These are phyloP conservation scores for Leptarthrus brevirostris DNA, from an alignment of 2,888 invertebrate species.

Conservation along the genomic window DNA sequence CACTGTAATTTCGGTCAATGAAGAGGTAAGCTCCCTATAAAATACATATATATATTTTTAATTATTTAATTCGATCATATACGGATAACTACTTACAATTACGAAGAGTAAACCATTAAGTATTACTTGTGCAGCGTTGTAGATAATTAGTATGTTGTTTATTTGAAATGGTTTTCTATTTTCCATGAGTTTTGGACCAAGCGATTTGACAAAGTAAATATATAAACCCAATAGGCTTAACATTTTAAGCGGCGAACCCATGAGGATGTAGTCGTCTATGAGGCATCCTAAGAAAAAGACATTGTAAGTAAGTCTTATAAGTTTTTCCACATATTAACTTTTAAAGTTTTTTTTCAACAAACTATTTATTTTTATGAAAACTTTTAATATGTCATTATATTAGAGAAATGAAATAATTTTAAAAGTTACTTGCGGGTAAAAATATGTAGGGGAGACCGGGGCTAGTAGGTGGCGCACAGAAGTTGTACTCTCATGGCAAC, in stretches of 20 bases:
- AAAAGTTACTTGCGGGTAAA: no score
- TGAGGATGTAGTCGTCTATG: conserved; percentile 74
- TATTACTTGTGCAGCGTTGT: conserved; percentile 25
- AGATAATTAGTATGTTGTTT: conserved; percentile 68
- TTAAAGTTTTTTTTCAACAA: no score
- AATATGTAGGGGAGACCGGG: no score
- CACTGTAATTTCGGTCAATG: not conserved
- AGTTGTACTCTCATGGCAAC: no score
- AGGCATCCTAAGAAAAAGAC: no score
- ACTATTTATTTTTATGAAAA: no score
- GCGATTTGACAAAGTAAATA: conserved; percentile 74
- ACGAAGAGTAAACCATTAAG: conserved; percentile 6
- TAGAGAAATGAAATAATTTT: no score
- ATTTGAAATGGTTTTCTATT: conserved; percentile 73
- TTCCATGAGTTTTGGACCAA: conserved; percentile 79
- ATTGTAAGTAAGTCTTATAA: no score
- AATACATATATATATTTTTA: not conserved
- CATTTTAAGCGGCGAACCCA: conserved; percentile 73
- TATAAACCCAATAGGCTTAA: conserved; percentile 71
- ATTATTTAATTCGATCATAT: not conserved
- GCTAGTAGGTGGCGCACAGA: no score
- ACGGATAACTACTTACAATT: not conserved
- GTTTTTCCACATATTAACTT: no score
- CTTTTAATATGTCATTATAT: no score
- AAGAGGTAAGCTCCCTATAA: not conserved